Percentiles rank a stretch among this genome's conserved stretches.
These are phyloP conservation scores for Rostratula benghalensis DNA, from an alignment of 2,113 vertebrate genomes.

Conservation along the genomic window DNA sequence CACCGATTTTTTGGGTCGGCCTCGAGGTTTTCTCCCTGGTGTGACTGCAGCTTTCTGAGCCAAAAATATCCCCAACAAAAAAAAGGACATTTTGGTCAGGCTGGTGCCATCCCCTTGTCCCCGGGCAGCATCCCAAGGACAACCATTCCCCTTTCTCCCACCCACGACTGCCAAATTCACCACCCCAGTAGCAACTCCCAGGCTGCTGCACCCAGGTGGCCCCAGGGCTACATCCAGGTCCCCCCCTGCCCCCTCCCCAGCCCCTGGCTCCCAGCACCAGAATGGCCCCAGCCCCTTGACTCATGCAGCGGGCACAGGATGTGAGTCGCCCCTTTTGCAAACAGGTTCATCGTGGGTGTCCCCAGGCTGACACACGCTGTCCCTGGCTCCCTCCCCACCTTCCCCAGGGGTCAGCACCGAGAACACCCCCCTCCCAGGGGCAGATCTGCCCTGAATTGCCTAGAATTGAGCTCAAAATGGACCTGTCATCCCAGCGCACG, in stretches of 20 bases:
- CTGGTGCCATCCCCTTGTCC: fast-evolving
- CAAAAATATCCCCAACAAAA: neutral
- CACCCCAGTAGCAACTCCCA: neutral
- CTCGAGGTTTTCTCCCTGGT: conserved; percentile 87
- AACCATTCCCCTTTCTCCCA: neutral
- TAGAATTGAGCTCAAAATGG: fast-evolving
- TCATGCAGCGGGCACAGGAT: conserved; percentile 68
- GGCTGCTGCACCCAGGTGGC: neutral
- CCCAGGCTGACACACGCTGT: neutral
- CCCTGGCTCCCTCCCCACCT: neutral
- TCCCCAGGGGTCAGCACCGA: neutral
- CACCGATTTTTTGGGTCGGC: conserved; percentile 95
- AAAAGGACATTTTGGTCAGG: neutral
- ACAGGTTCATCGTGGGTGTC: conserved; percentile 14
- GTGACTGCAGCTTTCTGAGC: conserved; percentile 85
- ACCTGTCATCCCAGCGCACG: fast-evolving
- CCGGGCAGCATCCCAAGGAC: fast-evolving
- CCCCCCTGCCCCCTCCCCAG: fast-evolving
- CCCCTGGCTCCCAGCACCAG: fast-evolving
- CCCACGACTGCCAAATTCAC: neutral
- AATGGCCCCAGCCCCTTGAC: conserved; percentile 43
- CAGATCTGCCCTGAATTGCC: neutral
- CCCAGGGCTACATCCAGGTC: too few relatives aligned
- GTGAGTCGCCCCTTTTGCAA: conserved; percentile 57
- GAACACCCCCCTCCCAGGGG: neutral